Evolutionary conservation across 2,888 invertebrate genomes (phyloP).

Genomic region (Protonemura montana): DNA sequence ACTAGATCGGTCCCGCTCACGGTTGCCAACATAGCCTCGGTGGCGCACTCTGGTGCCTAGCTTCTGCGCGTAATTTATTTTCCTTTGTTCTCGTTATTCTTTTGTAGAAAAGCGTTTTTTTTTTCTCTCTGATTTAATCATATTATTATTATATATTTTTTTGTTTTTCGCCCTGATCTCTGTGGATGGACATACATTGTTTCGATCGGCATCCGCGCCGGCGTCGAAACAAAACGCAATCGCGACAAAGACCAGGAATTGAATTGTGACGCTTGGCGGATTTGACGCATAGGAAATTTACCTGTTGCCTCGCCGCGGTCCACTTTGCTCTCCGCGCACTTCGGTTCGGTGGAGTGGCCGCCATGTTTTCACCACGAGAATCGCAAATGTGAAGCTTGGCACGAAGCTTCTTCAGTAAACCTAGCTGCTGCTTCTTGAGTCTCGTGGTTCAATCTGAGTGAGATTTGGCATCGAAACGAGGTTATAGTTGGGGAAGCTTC

Average conservation of each 20-base stretch:
- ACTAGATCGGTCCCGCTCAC: too few relatives aligned
- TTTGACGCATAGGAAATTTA: background rate
- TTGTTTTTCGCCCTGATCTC: slow-evolving; percentile 12
- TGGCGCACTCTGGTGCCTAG: background rate
- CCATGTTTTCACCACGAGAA: background rate
- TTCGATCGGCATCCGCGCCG: background rate
- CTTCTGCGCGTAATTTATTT: background rate
- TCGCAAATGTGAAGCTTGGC: too few relatives aligned
- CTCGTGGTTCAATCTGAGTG: too few relatives aligned
- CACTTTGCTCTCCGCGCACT: background rate
- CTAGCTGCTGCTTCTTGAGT: too few relatives aligned
- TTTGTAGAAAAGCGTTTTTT: background rate
- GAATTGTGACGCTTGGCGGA: background rate
- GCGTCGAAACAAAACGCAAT: background rate
- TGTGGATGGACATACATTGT: background rate
- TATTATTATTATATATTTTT: background rate
- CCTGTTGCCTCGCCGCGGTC: background rate
- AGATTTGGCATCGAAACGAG: too few relatives aligned
- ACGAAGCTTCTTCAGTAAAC: too few relatives aligned
- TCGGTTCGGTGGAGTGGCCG: background rate
- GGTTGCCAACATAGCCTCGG: too few relatives aligned
- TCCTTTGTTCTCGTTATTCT: background rate
- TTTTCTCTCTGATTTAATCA: background rate
- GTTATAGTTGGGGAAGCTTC: too few relatives aligned
- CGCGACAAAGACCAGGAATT: background rate